phyloP scores from a whole-genome alignment of 2,888 invertebrate genomes.

The Aromia moschata region DNA sequence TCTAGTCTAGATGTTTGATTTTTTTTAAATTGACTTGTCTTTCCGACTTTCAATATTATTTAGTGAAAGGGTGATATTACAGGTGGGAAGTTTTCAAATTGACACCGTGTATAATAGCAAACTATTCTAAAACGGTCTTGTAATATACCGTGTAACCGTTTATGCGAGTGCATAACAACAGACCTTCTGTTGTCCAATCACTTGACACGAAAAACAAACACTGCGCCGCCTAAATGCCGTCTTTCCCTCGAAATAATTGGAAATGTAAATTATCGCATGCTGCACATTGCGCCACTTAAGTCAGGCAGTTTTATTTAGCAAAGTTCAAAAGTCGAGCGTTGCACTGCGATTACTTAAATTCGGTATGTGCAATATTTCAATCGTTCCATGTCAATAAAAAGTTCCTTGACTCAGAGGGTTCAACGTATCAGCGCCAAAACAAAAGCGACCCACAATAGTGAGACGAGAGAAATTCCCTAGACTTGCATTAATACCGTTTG shows the following conservation, averaged over 20 bases:
- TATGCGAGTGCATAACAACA: too few relatives aligned
- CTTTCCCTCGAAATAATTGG: slow-evolving; percentile 14
- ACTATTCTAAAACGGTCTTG: too few relatives aligned
- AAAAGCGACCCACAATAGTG: slow-evolving; percentile 18
- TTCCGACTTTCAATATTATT: too few relatives aligned
- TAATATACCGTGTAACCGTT: too few relatives aligned
- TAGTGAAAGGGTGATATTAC: too few relatives aligned
- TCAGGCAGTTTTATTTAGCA: slow-evolving; percentile 32
- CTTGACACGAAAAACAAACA: neutral
- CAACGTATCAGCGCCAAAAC: slow-evolving; percentile 40
- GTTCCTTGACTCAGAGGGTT: slow-evolving; percentile 48
- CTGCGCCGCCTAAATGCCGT: neutral
- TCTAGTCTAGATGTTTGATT: too few relatives aligned
- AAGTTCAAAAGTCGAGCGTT: slow-evolving; percentile 35
- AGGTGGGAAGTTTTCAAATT: too few relatives aligned
- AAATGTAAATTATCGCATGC: slow-evolving; percentile 17
- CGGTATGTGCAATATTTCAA: slow-evolving; percentile 42
- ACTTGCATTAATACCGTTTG: neutral
- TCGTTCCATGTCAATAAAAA: slow-evolving; percentile 43
- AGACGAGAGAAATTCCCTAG: slow-evolving; percentile 11
- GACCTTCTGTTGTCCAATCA: too few relatives aligned
- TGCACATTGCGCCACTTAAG: slow-evolving; percentile 22
- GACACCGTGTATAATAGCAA: too few relatives aligned
- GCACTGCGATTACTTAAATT: slow-evolving; percentile 39
- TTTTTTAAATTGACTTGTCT: too few relatives aligned